Conservation (phyloP, 2,113 vertebrate genomes). For the Cercopithecus mona region DNA sequence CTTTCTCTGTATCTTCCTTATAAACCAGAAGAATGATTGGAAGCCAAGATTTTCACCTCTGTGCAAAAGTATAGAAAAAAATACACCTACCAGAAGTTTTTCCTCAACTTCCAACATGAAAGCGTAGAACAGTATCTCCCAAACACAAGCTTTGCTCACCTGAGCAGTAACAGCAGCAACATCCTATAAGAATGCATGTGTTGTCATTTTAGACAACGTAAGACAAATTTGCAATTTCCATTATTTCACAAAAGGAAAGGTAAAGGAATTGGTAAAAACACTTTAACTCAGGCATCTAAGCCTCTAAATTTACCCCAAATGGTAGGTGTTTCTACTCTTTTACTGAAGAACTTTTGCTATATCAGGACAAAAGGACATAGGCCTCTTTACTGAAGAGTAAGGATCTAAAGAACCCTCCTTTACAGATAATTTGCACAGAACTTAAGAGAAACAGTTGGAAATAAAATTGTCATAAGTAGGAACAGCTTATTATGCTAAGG, state of each 20-base stretch:
- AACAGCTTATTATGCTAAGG: neutral
- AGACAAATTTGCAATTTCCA: neutral
- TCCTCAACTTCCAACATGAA: constrained; percentile 1
- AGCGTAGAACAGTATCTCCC: neutral
- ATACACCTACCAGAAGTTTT: neutral
- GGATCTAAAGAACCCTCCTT: neutral
- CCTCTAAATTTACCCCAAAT: neutral
- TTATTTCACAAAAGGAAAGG: neutral
- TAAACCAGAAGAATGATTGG: neutral
- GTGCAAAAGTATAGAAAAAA: neutral
- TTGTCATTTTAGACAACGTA: neutral
- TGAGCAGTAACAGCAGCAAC: too few relatives aligned
- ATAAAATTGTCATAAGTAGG: neutral
- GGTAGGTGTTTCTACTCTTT: neutral
- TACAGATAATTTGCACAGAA: neutral
- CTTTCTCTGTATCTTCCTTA: neutral
- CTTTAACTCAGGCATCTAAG: neutral
- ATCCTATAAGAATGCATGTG: neutral
- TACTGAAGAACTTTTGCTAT: neutral
- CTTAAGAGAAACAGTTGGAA: neutral
- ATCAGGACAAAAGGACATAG: neutral
- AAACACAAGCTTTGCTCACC: neutral
- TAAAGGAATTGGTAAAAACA: neutral
- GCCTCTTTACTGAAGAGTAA: neutral
- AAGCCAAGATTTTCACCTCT: neutral